phyloP scores from a whole-genome alignment of 2,113 vertebrate species.

The Hyperopisus bebe region DNA sequence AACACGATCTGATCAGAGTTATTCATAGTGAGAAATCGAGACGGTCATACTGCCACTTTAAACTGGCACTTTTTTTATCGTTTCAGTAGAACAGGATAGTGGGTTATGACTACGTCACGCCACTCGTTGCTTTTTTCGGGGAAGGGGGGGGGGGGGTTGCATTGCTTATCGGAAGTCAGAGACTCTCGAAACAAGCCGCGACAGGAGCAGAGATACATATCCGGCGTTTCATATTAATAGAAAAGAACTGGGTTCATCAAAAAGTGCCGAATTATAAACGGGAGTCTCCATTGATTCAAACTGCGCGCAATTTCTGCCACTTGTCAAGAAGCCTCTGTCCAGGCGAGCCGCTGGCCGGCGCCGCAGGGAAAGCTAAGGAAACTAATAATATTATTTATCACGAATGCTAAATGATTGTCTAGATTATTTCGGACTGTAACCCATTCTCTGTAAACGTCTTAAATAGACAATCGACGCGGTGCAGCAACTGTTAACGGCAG shows the following conservation, averaged over 20 bases:
- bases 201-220: background rate
- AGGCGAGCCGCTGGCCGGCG: slow-evolving; percentile 16
- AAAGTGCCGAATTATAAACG: background rate
- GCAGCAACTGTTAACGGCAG: background rate
- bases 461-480: background rate
- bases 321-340: slow-evolving; percentile 26
- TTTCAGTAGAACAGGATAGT: slow-evolving; percentile 36
- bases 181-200: background rate
- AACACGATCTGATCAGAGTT: background rate
- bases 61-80: slow-evolving; percentile 27
- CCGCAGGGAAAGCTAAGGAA: background rate
- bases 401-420: background rate
- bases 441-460: background rate
- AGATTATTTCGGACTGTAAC: background rate
- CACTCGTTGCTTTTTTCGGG: slow-evolving; percentile 17
- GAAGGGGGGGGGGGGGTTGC: background rate
- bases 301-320: slow-evolving; percentile 25
- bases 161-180: slow-evolving; percentile 11
- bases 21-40: background rate
- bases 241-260: background rate
- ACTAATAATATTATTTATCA: background rate
- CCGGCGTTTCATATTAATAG: background rate
- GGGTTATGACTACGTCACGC: slow-evolving; percentile 42
- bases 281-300: slow-evolving; percentile 10
- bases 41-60: slow-evolving; percentile 50